Percentiles rank a stretch among this genome's conserved stretches.
These are phyloP conservation scores for Phyllotreta cruciferae DNA, from an alignment of 2,888 invertebrate genomes.

Conservation along the genomic window DNA sequence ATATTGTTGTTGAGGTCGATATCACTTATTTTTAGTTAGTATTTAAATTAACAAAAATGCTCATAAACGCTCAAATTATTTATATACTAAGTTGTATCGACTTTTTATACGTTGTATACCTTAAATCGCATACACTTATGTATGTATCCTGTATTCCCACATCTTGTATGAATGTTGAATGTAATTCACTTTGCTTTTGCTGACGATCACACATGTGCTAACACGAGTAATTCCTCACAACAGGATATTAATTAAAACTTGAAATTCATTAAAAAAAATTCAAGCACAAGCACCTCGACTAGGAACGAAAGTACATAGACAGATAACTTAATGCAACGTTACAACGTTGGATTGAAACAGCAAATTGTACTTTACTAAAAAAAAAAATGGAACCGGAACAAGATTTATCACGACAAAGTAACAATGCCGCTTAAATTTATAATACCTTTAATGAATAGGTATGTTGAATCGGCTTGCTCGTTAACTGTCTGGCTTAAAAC, in stretches of 20 bases:
- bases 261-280: neutral
- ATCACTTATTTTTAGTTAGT: too few species aligned
- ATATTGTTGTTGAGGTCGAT: neutral
- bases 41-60: too few species aligned
- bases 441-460: conserved; percentile 6
- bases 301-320: neutral
- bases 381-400: neutral
- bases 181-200: conserved; percentile 14
- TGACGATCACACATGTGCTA: neutral
- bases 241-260: neutral
- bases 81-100: too few species aligned
- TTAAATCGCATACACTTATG: too few species aligned
- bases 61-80: too few species aligned
- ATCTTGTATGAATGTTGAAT: conserved; percentile 11
- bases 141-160: neutral
- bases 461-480: neutral
- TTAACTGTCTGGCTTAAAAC: neutral
- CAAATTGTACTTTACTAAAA: neutral
- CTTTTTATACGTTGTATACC: too few species aligned
- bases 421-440: conserved; percentile 2
- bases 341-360: neutral
- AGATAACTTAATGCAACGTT: neutral
- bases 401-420: conserved; percentile 2
- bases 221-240: neutral
- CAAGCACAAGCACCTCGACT: neutral